Conservation (phyloP, 1,140 invertebrate species). For the Formica exsecta region DNA sequence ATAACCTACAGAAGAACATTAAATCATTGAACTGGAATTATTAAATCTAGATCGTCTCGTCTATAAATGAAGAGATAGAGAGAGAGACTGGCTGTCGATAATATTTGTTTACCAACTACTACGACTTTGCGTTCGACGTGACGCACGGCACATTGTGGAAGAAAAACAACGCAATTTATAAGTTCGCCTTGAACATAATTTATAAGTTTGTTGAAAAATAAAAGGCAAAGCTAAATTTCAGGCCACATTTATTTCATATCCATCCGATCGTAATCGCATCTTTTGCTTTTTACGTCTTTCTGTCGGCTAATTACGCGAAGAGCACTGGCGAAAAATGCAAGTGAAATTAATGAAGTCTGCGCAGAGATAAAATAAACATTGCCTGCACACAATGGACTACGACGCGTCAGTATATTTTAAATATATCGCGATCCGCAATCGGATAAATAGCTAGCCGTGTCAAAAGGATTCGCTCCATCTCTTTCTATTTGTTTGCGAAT, state of each 20-base stretch:
- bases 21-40: not conserved
- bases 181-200: conserved; percentile 41
- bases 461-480: conserved; percentile 25
- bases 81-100: too few relatives aligned
- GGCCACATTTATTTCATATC: conserved; percentile 43
- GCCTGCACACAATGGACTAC: conserved; percentile 12
- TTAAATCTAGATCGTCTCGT: not conserved
- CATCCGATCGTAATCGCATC: conserved; percentile 42
- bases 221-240: conserved; percentile 31
- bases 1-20: not conserved
- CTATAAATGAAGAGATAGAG: too few relatives aligned
- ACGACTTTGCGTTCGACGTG: not conserved
- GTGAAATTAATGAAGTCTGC: conserved; percentile 49
- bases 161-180: conserved; percentile 37
- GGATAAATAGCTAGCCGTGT: conserved; percentile 32
- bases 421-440: conserved; percentile 41
- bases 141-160: not conserved
- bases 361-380: conserved; percentile 54
- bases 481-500: conserved; percentile 4
- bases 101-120: conserved; percentile 38
- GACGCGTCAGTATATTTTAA: conserved; percentile 40
- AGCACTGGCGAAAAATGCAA: conserved; percentile 33
- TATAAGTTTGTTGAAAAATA: conserved; percentile 30
- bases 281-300: conserved; percentile 24
- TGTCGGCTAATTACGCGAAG: conserved; percentile 41